These are phyloP conservation scores for Procambarus clarkii DNA, from an alignment of 1,140 invertebrate species.

Conservation along the genomic window DNA sequence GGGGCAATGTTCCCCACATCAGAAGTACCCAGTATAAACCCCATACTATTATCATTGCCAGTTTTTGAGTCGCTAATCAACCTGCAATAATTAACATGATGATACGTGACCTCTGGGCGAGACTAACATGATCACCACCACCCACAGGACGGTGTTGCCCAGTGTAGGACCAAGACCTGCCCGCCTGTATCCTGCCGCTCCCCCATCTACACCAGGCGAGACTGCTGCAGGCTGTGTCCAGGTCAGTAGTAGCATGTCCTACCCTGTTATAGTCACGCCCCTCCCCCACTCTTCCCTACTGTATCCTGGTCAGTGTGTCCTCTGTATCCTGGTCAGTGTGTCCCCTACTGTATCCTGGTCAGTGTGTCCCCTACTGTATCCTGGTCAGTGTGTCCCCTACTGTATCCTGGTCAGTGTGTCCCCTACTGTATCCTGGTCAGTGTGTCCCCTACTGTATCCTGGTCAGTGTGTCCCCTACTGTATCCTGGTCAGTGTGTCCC, in stretches of 20 bases:
- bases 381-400: background rate
- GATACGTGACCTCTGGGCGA: too few relatives aligned
- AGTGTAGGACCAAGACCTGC: conserved; percentile 50
- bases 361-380: background rate
- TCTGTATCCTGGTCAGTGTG: background rate
- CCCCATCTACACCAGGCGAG: conserved; percentile 46
- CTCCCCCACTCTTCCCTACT: background rate
- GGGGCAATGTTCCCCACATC: too few relatives aligned
- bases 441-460: background rate
- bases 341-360: background rate
- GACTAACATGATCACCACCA: too few relatives aligned
- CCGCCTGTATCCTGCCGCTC: conserved; percentile 38
- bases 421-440: background rate
- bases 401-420: background rate
- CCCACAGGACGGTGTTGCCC: conserved; percentile 35
- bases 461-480: background rate
- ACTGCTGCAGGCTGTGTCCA: conserved; percentile 35
- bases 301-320: conserved; percentile 19
- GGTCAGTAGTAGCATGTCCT: background rate
- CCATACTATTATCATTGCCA: too few relatives aligned
- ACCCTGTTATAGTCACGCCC: background rate
- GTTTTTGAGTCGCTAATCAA: too few relatives aligned
- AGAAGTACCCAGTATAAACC: too few relatives aligned
- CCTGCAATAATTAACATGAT: too few relatives aligned
- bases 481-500: background rate